Evolutionary conservation across 2,113 vertebrate genomes (phyloP).

Genomic region (Alligator sinensis): DNA sequence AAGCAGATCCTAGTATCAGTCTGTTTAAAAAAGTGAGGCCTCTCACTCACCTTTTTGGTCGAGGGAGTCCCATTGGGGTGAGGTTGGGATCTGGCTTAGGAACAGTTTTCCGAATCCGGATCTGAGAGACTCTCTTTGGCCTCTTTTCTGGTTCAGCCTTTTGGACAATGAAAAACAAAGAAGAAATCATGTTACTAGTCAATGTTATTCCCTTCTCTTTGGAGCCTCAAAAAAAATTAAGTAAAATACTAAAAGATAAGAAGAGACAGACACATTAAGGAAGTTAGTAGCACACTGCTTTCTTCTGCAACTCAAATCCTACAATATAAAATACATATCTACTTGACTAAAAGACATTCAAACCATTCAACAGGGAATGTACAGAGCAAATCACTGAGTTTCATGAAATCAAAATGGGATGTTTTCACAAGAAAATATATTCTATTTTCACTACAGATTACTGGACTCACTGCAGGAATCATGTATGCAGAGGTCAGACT

Average conservation of each 20-base stretch:
- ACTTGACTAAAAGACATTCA: background rate
- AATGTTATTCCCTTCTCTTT: background rate
- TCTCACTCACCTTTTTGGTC: conserved; percentile 89
- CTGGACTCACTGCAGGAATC: background rate
- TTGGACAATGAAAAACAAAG: background rate
- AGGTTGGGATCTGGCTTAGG: conserved; percentile 90
- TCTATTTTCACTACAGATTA: background rate
- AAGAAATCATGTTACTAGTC: background rate
- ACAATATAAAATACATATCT: background rate
- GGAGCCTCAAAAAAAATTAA: background rate
- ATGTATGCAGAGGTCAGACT: background rate
- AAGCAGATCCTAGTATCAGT: background rate
- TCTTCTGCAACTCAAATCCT: background rate
- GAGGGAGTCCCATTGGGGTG: conserved; percentile 96
- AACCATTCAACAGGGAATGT: background rate
- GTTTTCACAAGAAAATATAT: background rate
- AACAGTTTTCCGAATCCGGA: conserved; percentile 91
- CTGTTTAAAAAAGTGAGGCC: background rate
- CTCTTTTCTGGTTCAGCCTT: conserved; percentile 78
- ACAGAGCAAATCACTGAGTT: background rate
- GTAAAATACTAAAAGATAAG: background rate
- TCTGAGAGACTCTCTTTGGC: conserved; percentile 92
- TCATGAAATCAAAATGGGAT: background rate
- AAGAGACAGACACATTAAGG: background rate
- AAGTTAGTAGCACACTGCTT: background rate